Evolutionary conservation across 2,888 invertebrate species (phyloP).

Genomic region (Spatulosminthurus flaviceps): DNA sequence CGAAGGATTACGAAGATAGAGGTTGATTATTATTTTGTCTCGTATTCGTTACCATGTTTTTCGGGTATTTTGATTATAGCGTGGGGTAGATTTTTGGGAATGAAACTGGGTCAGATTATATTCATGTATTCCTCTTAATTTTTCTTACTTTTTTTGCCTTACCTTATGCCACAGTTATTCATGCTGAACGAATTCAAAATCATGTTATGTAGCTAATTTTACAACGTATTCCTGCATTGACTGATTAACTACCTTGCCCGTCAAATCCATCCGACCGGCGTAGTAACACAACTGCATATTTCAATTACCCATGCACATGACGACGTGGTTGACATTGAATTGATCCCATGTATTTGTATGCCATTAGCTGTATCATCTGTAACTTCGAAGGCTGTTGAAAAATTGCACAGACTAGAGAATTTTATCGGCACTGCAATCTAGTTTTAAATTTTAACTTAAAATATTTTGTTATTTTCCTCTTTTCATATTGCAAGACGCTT

Average conservation of each 20-base stretch:
- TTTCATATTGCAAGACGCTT: no score
- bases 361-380: neutral
- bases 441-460: no score
- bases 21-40: conserved; percentile 8
- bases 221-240: no score
- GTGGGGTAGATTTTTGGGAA: neutral
- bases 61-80: neutral
- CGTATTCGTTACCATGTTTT: conserved; percentile 28
- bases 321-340: conserved; percentile 21
- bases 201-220: no score
- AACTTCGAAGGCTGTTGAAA: conserved; percentile 4
- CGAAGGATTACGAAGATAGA: neutral
- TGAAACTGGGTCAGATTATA: conserved; percentile 35
- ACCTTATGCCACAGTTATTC: no score
- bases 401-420: conserved; percentile 27
- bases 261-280: no score
- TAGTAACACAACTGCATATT: neutral
- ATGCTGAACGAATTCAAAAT: no score
- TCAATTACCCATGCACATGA: conserved; percentile 25
- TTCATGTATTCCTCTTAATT: conserved; percentile 25
- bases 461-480: no score
- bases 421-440: conserved; percentile 6
- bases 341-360: neutral
- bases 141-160: neutral
- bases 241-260: no score